Evolutionary conservation across 2,888 invertebrate genomes (phyloP), one percentile per base, ranked within the genome.

Genomic region (Apotomis betuletana): DNA sequence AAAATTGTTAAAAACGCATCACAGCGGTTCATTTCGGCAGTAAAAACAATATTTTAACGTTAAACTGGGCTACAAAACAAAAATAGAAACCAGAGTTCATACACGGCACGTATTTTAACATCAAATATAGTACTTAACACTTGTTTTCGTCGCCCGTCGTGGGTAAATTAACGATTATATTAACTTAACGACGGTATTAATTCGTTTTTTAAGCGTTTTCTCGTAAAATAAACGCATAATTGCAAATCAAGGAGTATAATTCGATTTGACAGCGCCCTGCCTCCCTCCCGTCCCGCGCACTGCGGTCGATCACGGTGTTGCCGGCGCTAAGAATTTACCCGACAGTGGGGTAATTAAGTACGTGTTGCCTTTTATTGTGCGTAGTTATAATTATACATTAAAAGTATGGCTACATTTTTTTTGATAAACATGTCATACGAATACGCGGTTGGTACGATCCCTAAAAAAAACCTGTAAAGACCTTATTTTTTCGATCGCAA

Each of bases 21-120:
- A 82, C 81, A 85, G 79, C 83, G 80, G 77, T 74, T 78, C 77
- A 82, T 89, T 86, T 87, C 90, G 81, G 86, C 86, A 90, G 83
- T 80, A 85, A 88, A 87, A 87, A 90, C 90, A 91, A 90, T 92
- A 90, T 91, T 90, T 41, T 90, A 90, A 88, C 82, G 84, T 86
- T 83, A 84, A 90, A 87, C 83, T 87, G 87, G 86, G 87, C 87
- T 89, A 83, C 85, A 83, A 87, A 90, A 91, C 87, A 87, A 90
- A 92, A 92, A 92, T 92, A 92, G 90, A 72, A 68, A 72, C 58
- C 55, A 12, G 59, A 38, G 12, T 59, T 46, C 41, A 15, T 57
- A 49, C 63, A 58, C 72, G 13, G 71, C 67, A 67, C 61, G 51
- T 63, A 68, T 46, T 67, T 67, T 36, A 27, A 67, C 61, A 67